Conservation (phyloP, 2,797 vertebrate genomes). For the Spondyliosoma cantharus region DNA sequence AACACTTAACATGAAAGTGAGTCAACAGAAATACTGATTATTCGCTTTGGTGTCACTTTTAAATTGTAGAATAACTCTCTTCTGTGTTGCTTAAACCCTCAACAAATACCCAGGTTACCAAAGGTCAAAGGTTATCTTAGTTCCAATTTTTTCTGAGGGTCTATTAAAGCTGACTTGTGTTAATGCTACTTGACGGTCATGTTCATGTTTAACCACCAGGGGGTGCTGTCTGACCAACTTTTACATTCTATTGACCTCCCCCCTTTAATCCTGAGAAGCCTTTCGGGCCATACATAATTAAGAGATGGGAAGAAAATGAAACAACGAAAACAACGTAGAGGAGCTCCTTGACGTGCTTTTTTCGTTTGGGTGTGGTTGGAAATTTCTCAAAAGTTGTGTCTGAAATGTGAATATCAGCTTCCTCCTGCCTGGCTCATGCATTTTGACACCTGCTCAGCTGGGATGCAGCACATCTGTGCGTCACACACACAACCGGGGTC, state of each 20-base stretch:
- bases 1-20: neutral
- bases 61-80: neutral
- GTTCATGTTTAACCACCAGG: conserved; percentile 49
- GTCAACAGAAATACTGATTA: no score
- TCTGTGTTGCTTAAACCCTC: no score
- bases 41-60: neutral
- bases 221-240: conserved; percentile 26
- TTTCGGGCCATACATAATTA: conserved; percentile 1
- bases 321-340: conserved; percentile 9
- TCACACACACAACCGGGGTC: conserved; percentile 14
- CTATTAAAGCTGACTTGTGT: neutral
- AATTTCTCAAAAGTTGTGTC: neutral
- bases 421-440: conserved; percentile 26
- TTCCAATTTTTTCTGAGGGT: neutral
- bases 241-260: neutral
- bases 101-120: no score
- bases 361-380: neutral
- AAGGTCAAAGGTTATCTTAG: neutral
- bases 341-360: neutral
- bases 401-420: conserved; percentile 20
- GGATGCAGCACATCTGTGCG: conserved; percentile 21
- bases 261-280: neutral
- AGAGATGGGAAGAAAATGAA: conserved; percentile 8
- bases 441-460: conserved; percentile 32
- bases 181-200: neutral